Conservation (phyloP, 2,113 vertebrate species). For the Cricetomys ansorgei region DNA sequence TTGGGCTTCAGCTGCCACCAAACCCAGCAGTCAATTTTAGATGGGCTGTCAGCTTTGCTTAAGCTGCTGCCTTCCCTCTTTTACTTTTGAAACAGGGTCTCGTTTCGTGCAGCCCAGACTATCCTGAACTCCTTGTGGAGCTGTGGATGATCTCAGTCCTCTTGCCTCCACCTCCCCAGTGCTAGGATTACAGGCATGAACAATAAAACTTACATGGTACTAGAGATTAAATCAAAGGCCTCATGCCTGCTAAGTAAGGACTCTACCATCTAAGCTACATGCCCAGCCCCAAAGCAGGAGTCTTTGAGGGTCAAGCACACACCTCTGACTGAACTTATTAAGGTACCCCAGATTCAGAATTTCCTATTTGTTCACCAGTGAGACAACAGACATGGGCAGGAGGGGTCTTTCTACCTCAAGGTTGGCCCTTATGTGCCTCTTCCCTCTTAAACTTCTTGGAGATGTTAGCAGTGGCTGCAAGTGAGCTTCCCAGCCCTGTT, state of each 20-base stretch:
- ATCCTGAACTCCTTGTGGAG: neutral
- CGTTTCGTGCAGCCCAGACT: neutral
- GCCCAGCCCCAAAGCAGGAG: slow-evolving; percentile 82
- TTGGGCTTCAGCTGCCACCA: neutral
- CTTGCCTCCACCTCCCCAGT: neutral
- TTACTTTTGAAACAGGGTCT: neutral
- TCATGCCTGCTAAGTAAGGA: neutral
- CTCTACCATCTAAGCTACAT: neutral
- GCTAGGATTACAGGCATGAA: slow-evolving; percentile 56
- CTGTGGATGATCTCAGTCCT: neutral
- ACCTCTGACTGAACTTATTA: slow-evolving; percentile 72
- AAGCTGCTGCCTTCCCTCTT: slow-evolving; percentile 60
- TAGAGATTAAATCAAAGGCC: neutral
- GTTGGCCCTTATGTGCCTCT: neutral
- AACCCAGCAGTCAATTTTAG: slow-evolving; percentile 20
- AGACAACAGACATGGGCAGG: neutral
- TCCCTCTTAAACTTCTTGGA: neutral
- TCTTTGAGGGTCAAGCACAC: slow-evolving; percentile 46
- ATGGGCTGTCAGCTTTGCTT: slow-evolving; percentile 55
- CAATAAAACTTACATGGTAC: neutral
- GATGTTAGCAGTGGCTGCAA: slow-evolving; percentile 58
- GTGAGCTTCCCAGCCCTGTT: slow-evolving; percentile 40
- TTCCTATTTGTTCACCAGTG: neutral
- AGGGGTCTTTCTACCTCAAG: neutral
- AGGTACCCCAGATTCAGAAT: slow-evolving; percentile 67